Conservation (phyloP, 2,888 invertebrate genomes). For the Entomobrya multifasciata region DNA sequence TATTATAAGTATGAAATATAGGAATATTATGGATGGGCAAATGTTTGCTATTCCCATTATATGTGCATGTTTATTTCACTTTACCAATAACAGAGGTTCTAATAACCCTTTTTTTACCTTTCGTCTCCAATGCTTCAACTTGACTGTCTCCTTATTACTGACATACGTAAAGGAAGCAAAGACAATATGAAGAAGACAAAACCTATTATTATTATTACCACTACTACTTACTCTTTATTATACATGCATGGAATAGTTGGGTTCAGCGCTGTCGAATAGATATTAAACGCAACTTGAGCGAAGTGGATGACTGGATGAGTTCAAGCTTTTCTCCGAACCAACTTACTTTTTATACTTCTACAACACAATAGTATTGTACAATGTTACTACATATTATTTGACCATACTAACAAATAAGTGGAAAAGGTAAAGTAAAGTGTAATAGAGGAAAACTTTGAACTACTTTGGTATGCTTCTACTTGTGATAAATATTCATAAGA, state of each 20-base stretch:
- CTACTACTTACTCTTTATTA: background rate
- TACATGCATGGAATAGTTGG: constrained; percentile 27
- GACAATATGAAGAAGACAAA: constrained; percentile 40
- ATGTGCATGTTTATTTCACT: constrained; percentile 39
- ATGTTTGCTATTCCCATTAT: constrained; percentile 34
- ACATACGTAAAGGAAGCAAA: constrained; percentile 49
- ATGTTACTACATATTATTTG: constrained; percentile 15
- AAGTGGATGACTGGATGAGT: constrained; percentile 36
- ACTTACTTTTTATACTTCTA: no score
- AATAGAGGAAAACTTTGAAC: background rate
- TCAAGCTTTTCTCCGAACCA: constrained; percentile 34
- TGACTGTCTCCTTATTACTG: constrained; percentile 32
- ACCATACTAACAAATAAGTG: no score
- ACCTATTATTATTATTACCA: constrained; percentile 38
- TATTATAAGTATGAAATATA: background rate
- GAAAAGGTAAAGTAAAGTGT: background rate
- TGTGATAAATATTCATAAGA: constrained; percentile 35
- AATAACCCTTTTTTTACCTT: constrained; percentile 23
- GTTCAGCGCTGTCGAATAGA: background rate
- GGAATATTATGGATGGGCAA: background rate
- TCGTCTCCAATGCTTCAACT: constrained; percentile 46
- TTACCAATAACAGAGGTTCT: constrained; percentile 30
- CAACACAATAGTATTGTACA: background rate
- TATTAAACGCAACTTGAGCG: constrained; percentile 32
- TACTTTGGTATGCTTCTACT: background rate